Evolutionary conservation across 2,888 invertebrate genomes (phyloP).

Genomic region (Choristoneura rosaceana): DNA sequence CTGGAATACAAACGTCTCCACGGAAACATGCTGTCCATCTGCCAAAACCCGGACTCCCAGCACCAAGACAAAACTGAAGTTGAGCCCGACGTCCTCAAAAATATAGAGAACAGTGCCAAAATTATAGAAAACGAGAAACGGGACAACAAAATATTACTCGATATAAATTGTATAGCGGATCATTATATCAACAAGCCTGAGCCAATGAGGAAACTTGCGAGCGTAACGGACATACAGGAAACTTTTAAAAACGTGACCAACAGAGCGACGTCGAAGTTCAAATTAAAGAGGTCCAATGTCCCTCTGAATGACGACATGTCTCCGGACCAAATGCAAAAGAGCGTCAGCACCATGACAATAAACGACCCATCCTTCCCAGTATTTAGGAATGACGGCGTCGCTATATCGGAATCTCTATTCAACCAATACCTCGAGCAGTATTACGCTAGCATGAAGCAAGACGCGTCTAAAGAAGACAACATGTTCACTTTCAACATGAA

Average conservation of each 20-base stretch:
- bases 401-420: slow-evolving; percentile 90
- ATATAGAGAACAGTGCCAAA: slow-evolving; percentile 68
- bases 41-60: slow-evolving; percentile 86
- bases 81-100: slow-evolving; percentile 73
- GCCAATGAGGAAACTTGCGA: slow-evolving; percentile 79
- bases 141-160: slow-evolving; percentile 70
- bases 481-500: slow-evolving; percentile 75
- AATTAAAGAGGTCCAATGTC: slow-evolving; percentile 66
- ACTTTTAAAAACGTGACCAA: slow-evolving; percentile 85
- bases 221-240: slow-evolving; percentile 88
- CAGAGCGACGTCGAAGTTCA: slow-evolving; percentile 85
- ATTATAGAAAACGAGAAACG: slow-evolving; percentile 68
- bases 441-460: slow-evolving; percentile 81
- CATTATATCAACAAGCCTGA: slow-evolving; percentile 81
- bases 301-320: slow-evolving; percentile 61
- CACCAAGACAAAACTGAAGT: slow-evolving; percentile 79
- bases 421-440: slow-evolving; percentile 89
- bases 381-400: slow-evolving; percentile 90
- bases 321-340: slow-evolving; percentile 66
- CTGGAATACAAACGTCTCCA: slow-evolving; percentile 91
- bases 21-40: slow-evolving; percentile 90
- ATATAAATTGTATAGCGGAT: slow-evolving; percentile 77
- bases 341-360: slow-evolving; percentile 88
- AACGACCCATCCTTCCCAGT: slow-evolving; percentile 92
- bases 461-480: slow-evolving; percentile 75